Percentiles rank a stretch among this genome's conserved stretches.
phyloP scores from a whole-genome alignment of 2,797 vertebrate species.

The Ceryle rudis region DNA sequence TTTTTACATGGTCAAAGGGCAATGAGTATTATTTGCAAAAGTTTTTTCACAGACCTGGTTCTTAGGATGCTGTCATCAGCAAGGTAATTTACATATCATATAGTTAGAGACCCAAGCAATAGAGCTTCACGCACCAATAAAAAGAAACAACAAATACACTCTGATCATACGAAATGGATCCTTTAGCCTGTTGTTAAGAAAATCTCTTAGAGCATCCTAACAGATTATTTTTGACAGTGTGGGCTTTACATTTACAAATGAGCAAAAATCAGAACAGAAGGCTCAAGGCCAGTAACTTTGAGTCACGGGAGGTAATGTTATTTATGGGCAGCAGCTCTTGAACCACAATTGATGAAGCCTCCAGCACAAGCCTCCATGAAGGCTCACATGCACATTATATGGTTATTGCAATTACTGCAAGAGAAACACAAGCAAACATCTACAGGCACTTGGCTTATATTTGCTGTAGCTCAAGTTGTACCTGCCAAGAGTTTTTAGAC shows the following conservation, averaged over 20 bases:
- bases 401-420: slow-evolving; percentile 30
- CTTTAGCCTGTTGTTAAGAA: slow-evolving; percentile 46
- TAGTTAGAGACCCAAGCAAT: slow-evolving; percentile 4
- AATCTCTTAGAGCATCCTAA: slow-evolving; percentile 19
- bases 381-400: neutral
- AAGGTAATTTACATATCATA: slow-evolving; percentile 53
- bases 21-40: slow-evolving; percentile 47
- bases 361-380: slow-evolving; percentile 57
- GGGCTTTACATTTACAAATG: slow-evolving; percentile 53
- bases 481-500: neutral
- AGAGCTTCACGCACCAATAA: neutral
- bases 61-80: slow-evolving; percentile 58
- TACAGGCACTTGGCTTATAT: neutral
- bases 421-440: slow-evolving; percentile 16
- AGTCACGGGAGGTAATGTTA: slow-evolving; percentile 55
- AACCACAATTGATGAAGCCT: slow-evolving; percentile 63
- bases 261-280: slow-evolving; percentile 41
- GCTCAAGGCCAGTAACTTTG: slow-evolving; percentile 48
- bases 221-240: slow-evolving; percentile 63
- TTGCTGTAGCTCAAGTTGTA: neutral
- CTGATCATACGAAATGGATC: slow-evolving; percentile 3
- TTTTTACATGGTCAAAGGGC: slow-evolving; percentile 13
- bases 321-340: slow-evolving; percentile 51
- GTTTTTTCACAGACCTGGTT: slow-evolving; percentile 28
- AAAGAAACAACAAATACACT: neutral